Percentiles rank a stretch among this genome's conserved stretches.
Evolutionary conservation across 2,113 vertebrate species (phyloP).

Genomic region (Dromiciops gliroides): DNA sequence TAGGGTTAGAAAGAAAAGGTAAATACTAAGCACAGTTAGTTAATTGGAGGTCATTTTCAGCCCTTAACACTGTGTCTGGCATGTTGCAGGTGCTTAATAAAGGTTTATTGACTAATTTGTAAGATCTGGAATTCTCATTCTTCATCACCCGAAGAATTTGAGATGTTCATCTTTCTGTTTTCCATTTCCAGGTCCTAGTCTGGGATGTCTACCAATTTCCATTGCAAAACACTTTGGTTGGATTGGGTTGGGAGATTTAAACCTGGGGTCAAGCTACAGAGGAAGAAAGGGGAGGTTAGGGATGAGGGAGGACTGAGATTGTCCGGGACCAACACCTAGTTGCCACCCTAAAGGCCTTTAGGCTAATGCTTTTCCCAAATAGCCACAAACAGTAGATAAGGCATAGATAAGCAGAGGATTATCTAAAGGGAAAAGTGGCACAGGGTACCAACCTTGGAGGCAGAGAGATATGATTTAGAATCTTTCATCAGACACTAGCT

Average conservation of each 20-base stretch:
- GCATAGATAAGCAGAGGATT: no score
- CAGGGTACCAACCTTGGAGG: background rate
- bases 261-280: slow-evolving; percentile 8
- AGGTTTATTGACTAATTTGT: background rate
- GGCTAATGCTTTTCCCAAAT: background rate
- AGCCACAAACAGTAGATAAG: background rate
- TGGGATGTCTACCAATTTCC: slow-evolving; percentile 58
- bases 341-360: background rate
- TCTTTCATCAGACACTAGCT: no score
- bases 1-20: slow-evolving; percentile 52
- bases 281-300: slow-evolving; percentile 43
- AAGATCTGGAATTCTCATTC: background rate
- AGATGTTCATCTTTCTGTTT: slow-evolving; percentile 57
- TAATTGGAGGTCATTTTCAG: background rate
- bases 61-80: background rate
- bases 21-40: slow-evolving; percentile 3
- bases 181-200: slow-evolving; percentile 26
- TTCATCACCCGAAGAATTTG: slow-evolving; percentile 11
- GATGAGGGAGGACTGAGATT: slow-evolving; percentile 7
- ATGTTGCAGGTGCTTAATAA: background rate
- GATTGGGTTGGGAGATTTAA: slow-evolving; percentile 21
- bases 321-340: background rate
- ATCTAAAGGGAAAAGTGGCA: background rate
- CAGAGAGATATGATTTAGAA: background rate
- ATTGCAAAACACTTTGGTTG: slow-evolving; percentile 51